Evolutionary conservation across 2,888 invertebrate species (phyloP), one percentile per base, ranked within the genome.

Genomic region (Drosophila fulvimacula): DNA sequence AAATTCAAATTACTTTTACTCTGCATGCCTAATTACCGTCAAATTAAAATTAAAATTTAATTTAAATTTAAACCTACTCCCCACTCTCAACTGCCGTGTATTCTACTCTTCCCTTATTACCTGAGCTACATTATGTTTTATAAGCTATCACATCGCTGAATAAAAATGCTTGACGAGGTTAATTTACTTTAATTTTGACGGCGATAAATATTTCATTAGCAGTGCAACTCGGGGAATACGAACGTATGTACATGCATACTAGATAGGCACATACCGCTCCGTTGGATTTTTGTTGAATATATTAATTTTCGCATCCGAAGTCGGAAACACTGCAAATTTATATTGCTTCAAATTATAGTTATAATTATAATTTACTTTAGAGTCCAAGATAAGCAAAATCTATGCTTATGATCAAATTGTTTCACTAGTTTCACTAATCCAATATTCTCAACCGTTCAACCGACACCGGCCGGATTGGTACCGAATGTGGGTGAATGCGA

Each of bases 131-230:
- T 58, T 36, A 34, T 48, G 60, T 53, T 21, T 44, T 57, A 59
- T 68, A 49, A 72, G 53, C 19, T 67, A 57, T 57, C 38, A 52
- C 56, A 73, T 68, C 69, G 49, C 77, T 82, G 88, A 79, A 85
- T 88, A 88, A 88, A 88, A 85, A 73, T 61, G 44, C 60, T 73
- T 51, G 72, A 68, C 84, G 64, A 70, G 79, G 88, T 88, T 88
- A 85, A 89, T 85, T 88, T 74, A 82, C 70, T 69, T 80, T 56
- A 68, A 83, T 83, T 82, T 80, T 69, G 75, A 79, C 55, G 59
- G 55, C 69, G 62, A n/a, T 84, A 74, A 84, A 89, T 85, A 89
- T 78, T 85, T 89, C 64, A 85, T 89, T 74, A 82, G 78, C 78
- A 58, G 36, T 73, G 72, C 60, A 71, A 62, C 62, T 64, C 63